Percentiles rank a stretch among this genome's conserved stretches.
phyloP scores from a whole-genome alignment of 35 echinoderm and acorn worm species.

The Anneissia japonica region DNA sequence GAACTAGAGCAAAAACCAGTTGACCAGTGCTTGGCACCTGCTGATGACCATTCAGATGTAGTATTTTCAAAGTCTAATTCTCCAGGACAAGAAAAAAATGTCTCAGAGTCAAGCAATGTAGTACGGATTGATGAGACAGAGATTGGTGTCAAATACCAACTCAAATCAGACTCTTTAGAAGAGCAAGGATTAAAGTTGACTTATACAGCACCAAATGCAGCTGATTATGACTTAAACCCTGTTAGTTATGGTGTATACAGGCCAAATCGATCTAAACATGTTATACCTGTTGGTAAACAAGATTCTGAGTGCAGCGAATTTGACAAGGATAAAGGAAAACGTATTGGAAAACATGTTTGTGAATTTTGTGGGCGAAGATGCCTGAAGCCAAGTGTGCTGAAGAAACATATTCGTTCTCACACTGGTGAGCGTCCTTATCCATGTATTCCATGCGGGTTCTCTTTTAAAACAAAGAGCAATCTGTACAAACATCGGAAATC shows the following conservation, averaged over 20 bases:
- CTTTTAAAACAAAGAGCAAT: slow-evolving; percentile 98
- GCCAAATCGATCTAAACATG: slow-evolving; percentile 11
- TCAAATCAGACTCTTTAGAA: slow-evolving; percentile 49
- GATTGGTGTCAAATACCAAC: slow-evolving; percentile 49
- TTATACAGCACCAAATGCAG: slow-evolving; percentile 37
- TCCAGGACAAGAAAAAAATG: background rate
- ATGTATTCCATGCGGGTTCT: slow-evolving; percentile 88
- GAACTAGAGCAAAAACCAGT: background rate
- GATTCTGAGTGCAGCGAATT: slow-evolving; percentile 4
- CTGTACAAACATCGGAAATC: slow-evolving; percentile 97
- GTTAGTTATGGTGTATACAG: slow-evolving; percentile 30
- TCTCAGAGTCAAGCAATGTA: background rate
- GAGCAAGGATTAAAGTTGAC: slow-evolving; percentile 47
- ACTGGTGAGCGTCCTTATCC: slow-evolving; percentile 95
- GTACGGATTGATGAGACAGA: slow-evolving; percentile 40
- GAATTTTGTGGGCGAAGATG: slow-evolving; percentile 87
- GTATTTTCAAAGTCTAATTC: background rate
- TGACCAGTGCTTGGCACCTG: background rate
- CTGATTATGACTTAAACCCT: slow-evolving; percentile 10
- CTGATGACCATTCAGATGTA: background rate
- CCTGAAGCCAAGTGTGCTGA: slow-evolving; percentile 94
- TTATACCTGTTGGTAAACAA: slow-evolving; percentile 1
- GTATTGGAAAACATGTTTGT: slow-evolving; percentile 73
- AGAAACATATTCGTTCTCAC: slow-evolving; percentile 91
- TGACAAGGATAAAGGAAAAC: background rate